Evolutionary conservation across 2,888 invertebrate species (phyloP), one percentile per base, ranked within the genome.

Genomic region (Lamproptera curius): DNA sequence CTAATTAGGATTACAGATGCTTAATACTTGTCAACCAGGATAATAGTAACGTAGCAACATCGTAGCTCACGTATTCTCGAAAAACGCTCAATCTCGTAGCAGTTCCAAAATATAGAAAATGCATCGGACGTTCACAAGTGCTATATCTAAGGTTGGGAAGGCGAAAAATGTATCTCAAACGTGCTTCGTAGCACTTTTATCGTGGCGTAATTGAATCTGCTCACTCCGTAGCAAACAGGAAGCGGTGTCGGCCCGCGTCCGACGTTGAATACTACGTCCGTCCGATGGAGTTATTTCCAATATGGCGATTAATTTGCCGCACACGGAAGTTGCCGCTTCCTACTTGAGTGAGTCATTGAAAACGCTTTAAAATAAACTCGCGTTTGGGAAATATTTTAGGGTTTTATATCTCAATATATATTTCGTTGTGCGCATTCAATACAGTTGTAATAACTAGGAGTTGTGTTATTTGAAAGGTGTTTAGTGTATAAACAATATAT

Each of bases 131-230:
- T n/a, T n/a, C n/a, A n/a, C n/a, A n/a, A n/a, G n/a, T n/a, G n/a
- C n/a, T n/a, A n/a, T n/a, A n/a, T n/a, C n/a, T n/a, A n/a, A n/a
- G n/a, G n/a, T n/a, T n/a, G n/a, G n/a, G n/a, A n/a, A n/a, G n/a
- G n/a, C 15, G 11, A 31, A 39, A 16, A 13, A 10, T 6, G 42
- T 36, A 54, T 53, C 57, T 55, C 16, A 51, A 56, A 58, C 60
- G 55, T 54, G 54, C 57, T 63, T 60, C 55, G 58, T 61, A 59
- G 65, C 71, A 82, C 77, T 83, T 85, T 84, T 83, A 81, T 81
- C 72, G 78, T 63, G 61, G 65, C 66, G 72, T 85, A 85, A 86
- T 86, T 85, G 82, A 83, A 84, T 85, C 81, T 84, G 84, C 84
- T 76, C 71, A 64, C 72, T 67, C 72, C 66, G 73, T 75, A 74